Evolutionary conservation across 2,113 vertebrate species (phyloP).

Genomic region (Pionites leucogaster): DNA sequence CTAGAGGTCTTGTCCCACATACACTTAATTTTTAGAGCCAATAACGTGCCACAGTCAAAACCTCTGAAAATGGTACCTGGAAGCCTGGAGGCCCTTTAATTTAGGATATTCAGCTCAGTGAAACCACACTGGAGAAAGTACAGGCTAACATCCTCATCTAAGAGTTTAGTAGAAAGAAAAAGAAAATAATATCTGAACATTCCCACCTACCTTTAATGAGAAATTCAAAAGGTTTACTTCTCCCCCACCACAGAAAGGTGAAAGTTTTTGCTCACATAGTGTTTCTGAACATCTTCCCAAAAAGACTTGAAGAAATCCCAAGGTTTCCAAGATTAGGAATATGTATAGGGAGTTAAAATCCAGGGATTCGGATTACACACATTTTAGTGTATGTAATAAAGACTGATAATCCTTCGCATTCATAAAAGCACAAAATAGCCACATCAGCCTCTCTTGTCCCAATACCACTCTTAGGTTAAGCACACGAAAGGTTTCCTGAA

Average conservation of each 20-base stretch:
- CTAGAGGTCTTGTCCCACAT: background rate
- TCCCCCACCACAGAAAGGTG: background rate
- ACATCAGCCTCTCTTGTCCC: background rate
- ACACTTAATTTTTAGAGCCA: background rate
- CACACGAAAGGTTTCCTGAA: background rate
- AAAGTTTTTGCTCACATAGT: background rate
- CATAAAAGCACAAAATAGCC: background rate
- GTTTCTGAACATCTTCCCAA: background rate
- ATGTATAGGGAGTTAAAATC: background rate
- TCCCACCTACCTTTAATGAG: background rate
- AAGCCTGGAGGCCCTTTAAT: background rate
- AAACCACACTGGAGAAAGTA: background rate
- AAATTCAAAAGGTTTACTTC: background rate
- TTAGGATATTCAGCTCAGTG: background rate
- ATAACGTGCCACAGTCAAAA: background rate
- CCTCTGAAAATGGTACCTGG: background rate
- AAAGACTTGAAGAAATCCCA: background rate
- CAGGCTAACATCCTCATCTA: background rate
- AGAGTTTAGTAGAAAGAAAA: background rate
- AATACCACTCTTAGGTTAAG: background rate
- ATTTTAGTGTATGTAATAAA: background rate
- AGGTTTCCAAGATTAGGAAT: background rate
- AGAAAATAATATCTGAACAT: background rate
- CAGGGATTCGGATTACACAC: background rate
- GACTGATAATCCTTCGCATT: background rate